Evolutionary conservation across 2,888 invertebrate species (phyloP).

Genomic region (Pemphredon lugubris): DNA sequence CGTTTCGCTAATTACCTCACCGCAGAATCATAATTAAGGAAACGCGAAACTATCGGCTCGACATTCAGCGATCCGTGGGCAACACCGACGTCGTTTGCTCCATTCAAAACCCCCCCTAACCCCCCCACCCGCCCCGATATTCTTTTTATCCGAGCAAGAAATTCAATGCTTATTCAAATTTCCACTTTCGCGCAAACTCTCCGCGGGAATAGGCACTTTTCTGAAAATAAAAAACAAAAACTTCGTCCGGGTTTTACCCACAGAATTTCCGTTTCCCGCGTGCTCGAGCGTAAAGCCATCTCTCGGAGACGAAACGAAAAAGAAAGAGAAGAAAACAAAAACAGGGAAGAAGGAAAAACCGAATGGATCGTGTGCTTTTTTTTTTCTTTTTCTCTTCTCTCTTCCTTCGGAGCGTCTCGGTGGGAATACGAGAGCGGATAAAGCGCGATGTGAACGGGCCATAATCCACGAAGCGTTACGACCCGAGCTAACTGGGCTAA

Average conservation of each 20-base stretch:
- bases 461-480: slow-evolving; percentile 73
- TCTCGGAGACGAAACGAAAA: neutral
- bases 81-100: too few relatives aligned
- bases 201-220: neutral
- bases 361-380: slow-evolving; percentile 21
- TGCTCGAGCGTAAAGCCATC: neutral
- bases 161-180: too few relatives aligned
- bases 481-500: slow-evolving; percentile 72
- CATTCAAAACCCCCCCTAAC: too few relatives aligned
- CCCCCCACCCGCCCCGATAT: too few relatives aligned
- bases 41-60: too few relatives aligned
- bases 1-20: too few relatives aligned
- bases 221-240: too few relatives aligned
- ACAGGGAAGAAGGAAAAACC: neutral
- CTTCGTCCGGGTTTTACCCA: neutral
- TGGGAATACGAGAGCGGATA: slow-evolving; percentile 47
- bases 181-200: neutral
- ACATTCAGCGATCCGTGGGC: too few relatives aligned
- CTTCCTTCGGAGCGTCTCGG: slow-evolving; percentile 34
- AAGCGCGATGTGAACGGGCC: slow-evolving; percentile 65
- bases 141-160: too few relatives aligned
- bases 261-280: neutral
- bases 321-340: too few relatives aligned
- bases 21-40: too few relatives aligned
- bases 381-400: too few relatives aligned